Evolutionary conservation across 1,140 invertebrate genomes (phyloP).

Genomic region (Magallana gigas): DNA sequence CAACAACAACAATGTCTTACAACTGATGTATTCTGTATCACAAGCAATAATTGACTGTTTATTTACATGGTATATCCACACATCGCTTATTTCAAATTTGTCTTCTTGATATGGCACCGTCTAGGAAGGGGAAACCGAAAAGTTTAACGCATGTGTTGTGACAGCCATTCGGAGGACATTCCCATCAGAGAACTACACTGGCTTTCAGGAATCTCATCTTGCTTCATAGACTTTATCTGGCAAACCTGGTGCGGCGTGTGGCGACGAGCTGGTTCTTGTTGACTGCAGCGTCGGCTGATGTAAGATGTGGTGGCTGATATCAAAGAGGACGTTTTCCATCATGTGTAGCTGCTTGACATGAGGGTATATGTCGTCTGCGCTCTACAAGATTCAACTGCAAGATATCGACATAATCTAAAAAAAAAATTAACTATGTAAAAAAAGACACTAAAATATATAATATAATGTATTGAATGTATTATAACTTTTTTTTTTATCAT

Average conservation of each 20-base stretch:
- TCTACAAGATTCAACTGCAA: not conserved
- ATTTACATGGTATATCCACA: not conserved
- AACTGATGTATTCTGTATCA: not conserved
- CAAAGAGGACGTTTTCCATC: not conserved
- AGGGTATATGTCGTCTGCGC: not conserved
- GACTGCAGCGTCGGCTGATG: not conserved
- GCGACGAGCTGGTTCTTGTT: not conserved
- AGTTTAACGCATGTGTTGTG: slow-evolving; percentile 38
- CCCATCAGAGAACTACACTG: slow-evolving; percentile 43
- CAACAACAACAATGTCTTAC: not conserved
- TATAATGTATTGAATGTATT: not conserved
- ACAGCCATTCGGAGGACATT: slow-evolving; percentile 32
- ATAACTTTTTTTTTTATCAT: not conserved
- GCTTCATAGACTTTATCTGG: not conserved
- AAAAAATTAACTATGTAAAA: not conserved
- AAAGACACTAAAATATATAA: not conserved
- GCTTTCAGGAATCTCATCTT: slow-evolving; percentile 29
- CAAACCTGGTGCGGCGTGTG: not conserved
- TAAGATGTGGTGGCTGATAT: not conserved
- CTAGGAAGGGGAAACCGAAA: too few relatives aligned
- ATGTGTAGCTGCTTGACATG: too few relatives aligned
- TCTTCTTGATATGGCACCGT: slow-evolving; percentile 35
- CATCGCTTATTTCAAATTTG: slow-evolving; percentile 32
- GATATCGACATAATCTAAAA: not conserved
- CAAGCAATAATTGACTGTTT: not conserved